A percentile compares a stretch with the other conserved stretches of the same genome.
Conservation (phyloP, 2,797 vertebrate genomes). For the Diceros bicornis region DNA sequence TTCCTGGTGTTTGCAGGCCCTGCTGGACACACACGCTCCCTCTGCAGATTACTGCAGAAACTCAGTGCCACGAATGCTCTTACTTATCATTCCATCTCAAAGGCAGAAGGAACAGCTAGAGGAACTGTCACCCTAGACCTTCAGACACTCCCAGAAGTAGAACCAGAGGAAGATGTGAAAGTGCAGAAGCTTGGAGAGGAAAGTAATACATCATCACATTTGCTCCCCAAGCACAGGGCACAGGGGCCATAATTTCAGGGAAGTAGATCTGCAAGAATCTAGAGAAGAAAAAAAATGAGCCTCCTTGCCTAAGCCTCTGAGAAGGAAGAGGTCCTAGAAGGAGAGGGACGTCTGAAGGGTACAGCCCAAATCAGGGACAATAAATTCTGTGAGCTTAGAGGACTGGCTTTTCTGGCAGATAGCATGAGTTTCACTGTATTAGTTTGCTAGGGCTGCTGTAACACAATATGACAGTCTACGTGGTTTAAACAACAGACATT, state of each 20-base stretch:
- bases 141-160: background rate
- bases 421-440: no score
- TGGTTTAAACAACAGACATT: background rate
- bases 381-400: background rate
- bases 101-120: background rate
- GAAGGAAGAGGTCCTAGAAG: background rate
- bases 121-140: background rate
- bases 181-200: background rate
- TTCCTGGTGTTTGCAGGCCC: fast-evolving
- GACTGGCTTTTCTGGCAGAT: background rate
- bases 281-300: background rate
- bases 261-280: background rate
- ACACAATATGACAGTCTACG: background rate
- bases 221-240: background rate
- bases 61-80: background rate
- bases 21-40: fast-evolving
- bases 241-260: background rate
- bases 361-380: background rate
- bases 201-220: background rate
- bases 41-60: background rate
- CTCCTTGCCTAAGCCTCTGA: background rate
- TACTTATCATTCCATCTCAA: background rate
- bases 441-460: background rate
- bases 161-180: background rate
- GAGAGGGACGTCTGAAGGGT: background rate